Evolutionary conservation across 2,113 vertebrate genomes (phyloP).

Genomic region (Dromiciops gliroides): DNA sequence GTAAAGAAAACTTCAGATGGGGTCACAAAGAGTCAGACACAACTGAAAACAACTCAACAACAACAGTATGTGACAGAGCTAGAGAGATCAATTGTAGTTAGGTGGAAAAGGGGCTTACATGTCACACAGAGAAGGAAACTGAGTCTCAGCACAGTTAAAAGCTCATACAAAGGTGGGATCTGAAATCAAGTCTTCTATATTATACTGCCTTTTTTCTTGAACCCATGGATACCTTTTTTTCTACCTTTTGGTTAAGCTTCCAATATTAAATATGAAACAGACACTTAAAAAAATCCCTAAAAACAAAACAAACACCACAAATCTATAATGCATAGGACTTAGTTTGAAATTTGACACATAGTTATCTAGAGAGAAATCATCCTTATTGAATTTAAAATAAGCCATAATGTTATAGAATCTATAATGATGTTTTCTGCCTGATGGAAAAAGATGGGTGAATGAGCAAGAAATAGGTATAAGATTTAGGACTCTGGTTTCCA

Average conservation of each 20-base stretch:
- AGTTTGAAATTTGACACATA: neutral
- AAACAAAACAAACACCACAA: neutral
- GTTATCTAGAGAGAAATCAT: neutral
- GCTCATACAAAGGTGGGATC: neutral
- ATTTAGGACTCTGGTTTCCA: accelerated
- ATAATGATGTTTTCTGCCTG: neutral
- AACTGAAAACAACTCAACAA: neutral
- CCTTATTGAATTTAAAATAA: neutral
- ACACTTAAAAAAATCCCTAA: neutral
- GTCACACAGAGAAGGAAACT: neutral
- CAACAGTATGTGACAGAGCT: neutral
- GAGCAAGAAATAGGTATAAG: accelerated
- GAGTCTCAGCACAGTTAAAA: neutral
- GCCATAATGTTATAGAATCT: neutral
- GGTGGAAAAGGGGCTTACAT: neutral
- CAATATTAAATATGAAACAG: neutral
- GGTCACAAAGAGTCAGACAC: neutral
- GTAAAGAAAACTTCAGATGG: neutral
- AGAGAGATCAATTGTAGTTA: neutral
- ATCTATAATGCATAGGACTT: neutral
- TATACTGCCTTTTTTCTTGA: neutral
- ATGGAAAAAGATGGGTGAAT: neutral
- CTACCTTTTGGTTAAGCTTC: neutral
- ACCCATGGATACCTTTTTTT: neutral
- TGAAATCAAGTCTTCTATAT: neutral